Evolutionary conservation across 37 sponge, comb jelly and placozoan species (phyloP), one percentile per base, ranked within the genome.

Genomic region (Aphrocallistes beatrix): DNA sequence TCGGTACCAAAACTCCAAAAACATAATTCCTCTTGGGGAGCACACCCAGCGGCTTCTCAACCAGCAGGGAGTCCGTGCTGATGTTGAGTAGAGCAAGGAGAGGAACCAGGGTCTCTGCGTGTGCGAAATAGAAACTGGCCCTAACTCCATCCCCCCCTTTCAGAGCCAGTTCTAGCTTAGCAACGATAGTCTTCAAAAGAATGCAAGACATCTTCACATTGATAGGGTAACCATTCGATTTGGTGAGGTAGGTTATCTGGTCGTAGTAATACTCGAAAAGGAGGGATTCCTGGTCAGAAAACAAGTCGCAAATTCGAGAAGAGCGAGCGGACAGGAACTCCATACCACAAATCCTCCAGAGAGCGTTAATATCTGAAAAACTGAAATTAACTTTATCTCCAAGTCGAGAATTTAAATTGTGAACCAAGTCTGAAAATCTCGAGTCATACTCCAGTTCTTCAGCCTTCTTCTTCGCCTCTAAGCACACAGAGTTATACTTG

Each of bases 1-100:
- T 60, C 25, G 75, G 75, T 13, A 60, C 75, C 75, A 60, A 28
- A 19, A 60, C 10, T 19, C 75, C 75, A 60, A 32, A 60, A 19
- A 60, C 34, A 28, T 60, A 32, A 13, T 21, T 30, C 75, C 75
- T 60, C 10, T 60, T 30, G 3, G 25, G n/a, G n/a, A n/a, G 34
- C 8, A 13, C 25, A 28, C 3, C 1, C 34, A 3, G 25, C 8
- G 25, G 6, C 3, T 60, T 30, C 45, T 13, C 45, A 19, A 60
- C n/a, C 10, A 60, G 28, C 25, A 60, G 17, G 3, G 25, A 32
- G 34, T 60, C 32, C 25, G 75, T 60, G 34, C 28, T 19, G 75
- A 60, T 60, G 21, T 60, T 60, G 75, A 60, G 75, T 13, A 60
- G 75, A 60, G 75, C 75, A 3, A 60, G 75, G 32, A 60, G 75